Evolutionary conservation across 2,888 invertebrate species (phyloP).

Genomic region (Metopia argyrocephala): DNA sequence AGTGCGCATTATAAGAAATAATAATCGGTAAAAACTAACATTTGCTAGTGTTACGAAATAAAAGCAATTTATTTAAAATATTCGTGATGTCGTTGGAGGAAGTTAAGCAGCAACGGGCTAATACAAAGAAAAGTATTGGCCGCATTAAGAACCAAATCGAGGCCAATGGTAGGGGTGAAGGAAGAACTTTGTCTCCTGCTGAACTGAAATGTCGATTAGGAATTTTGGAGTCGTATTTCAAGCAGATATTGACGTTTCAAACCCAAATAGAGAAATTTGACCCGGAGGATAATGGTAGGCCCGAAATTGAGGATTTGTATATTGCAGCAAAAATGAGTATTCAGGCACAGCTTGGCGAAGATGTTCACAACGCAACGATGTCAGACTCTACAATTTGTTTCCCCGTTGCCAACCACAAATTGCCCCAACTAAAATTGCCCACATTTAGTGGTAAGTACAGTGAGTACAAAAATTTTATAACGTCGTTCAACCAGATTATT

Average conservation of each 20-base stretch:
- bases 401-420: background rate
- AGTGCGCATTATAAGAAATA: too few relatives aligned
- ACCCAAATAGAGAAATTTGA: slow-evolving; percentile 13
- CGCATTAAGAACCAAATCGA: slow-evolving; percentile 26
- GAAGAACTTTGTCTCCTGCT: background rate
- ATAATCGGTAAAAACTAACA: too few relatives aligned
- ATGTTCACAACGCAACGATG: background rate
- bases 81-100: background rate
- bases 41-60: too few relatives aligned
- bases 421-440: too few relatives aligned
- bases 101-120: slow-evolving; percentile 23
- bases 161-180: slow-evolving; percentile 23
- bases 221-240: slow-evolving; percentile 36
- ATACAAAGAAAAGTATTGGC: slow-evolving; percentile 13
- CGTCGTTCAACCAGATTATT: slow-evolving; percentile 44
- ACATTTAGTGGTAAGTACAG: slow-evolving; percentile 28
- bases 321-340: background rate
- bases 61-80: too few relatives aligned
- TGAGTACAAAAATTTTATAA: slow-evolving; percentile 48
- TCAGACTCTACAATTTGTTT: background rate
- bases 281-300: slow-evolving; percentile 8
- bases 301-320: slow-evolving; percentile 8
- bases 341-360: background rate
- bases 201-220: slow-evolving; percentile 17
- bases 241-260: slow-evolving; percentile 10